Evolutionary conservation across 2,888 invertebrate species (phyloP), one percentile per base, ranked within the genome.

Genomic region (Drosophila peninsularis): DNA sequence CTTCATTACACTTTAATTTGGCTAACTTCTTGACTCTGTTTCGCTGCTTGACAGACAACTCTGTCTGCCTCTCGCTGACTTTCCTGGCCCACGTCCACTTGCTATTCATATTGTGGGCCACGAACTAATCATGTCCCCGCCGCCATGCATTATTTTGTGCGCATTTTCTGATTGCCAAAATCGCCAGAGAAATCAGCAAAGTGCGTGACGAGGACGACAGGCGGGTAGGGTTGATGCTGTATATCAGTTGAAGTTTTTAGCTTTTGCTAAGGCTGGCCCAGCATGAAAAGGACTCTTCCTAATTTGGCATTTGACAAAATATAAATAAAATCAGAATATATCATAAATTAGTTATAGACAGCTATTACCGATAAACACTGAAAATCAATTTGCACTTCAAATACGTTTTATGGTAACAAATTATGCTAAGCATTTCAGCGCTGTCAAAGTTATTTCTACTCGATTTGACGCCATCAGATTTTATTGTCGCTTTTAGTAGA

Each of bases 101-200:
- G 69, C 70, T 85, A 88, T 88, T 83, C 83, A 85, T 82, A 73
- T 81, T 73, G 78, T 50, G 50, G 62, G 13, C 64, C 19, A 47
- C 14, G 32, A 67, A 77, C 85, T 82, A 80, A 72, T 82, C 83
- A 79, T 77, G 68, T 57, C 64, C 64, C 75, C 49, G 62, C 57
- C 53, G 72, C 53, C 72, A 80, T 82, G 72, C 75, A 76, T 82
- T 86, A 80, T 79, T 78, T 78, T 78, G 81, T 72, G 52, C 86
- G 52, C 78, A 78, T 63, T 64, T 60, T 63, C 72, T 89, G 90
- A 88, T 84, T 89, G 90, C 90, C 67, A 79, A 88, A 89, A 88
- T 89, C 83, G 88, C 90, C 86, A 68, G 90, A 89, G 83, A 82
- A 89, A 83, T 83, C 83, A 88, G 63, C 52, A 56, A 76, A 79